These are phyloP conservation scores for Neuroscelio doddi DNA, from an alignment of 2,888 invertebrate genomes.

Conservation along the genomic window DNA sequence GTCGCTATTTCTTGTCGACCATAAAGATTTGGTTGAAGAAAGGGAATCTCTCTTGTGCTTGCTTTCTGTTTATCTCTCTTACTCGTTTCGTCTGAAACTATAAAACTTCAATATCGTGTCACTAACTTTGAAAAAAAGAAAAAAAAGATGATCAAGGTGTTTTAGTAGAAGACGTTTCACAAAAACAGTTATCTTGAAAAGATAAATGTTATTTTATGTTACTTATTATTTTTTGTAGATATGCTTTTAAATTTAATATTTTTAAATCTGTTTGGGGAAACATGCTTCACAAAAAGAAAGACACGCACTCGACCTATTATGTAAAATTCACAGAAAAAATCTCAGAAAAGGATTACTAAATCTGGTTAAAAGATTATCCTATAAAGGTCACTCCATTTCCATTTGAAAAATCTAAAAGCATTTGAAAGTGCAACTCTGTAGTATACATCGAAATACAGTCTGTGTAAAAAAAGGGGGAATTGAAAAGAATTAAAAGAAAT, in stretches of 20 bases:
- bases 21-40: constrained; percentile 56
- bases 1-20: constrained; percentile 41
- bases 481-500: too few species aligned
- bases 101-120: constrained; percentile 58
- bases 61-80: constrained; percentile 15
- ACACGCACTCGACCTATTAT: too few species aligned
- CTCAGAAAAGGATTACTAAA: too few species aligned
- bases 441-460: too few species aligned
- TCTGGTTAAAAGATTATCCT: constrained; percentile 8
- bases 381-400: background rate
- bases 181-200: constrained; percentile 47
- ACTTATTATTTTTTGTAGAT: too few species aligned
- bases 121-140: constrained; percentile 12
- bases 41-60: constrained; percentile 25
- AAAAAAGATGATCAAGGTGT: constrained; percentile 8
- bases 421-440: background rate
- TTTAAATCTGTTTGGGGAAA: too few species aligned
- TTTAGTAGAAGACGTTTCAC: constrained; percentile 31
- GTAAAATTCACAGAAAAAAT: too few species aligned
- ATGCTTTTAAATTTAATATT: too few species aligned
- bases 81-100: constrained; percentile 49
- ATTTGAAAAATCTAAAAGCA: background rate
- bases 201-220: too few species aligned
- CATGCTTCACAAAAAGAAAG: too few species aligned
- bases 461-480: too few species aligned